These are phyloP conservation scores for Potamilus streckersoni DNA, from an alignment of 1,140 invertebrate genomes.

Conservation along the genomic window DNA sequence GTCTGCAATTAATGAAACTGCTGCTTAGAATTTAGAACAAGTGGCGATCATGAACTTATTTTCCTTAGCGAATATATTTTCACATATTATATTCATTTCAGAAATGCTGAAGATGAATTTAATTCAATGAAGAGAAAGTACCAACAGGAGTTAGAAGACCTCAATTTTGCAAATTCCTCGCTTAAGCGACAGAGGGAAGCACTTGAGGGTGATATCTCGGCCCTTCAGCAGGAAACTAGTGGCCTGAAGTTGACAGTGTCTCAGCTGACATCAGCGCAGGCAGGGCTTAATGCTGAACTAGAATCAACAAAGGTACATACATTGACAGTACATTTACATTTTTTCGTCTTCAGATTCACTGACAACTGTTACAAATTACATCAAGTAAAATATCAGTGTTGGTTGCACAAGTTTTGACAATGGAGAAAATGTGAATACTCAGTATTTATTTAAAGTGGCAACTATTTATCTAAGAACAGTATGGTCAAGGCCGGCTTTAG, in stretches of 20 bases:
- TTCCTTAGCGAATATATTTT: no score
- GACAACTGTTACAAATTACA: neutral
- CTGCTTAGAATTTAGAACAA: no score
- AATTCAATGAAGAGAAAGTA: conserved; percentile 51
- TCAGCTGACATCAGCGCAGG: conserved; percentile 58
- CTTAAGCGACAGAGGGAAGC: conserved; percentile 56
- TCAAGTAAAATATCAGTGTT: neutral
- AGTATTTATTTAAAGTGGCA: neutral
- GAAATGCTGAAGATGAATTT: conserved; percentile 48
- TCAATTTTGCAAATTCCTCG: conserved; percentile 54
- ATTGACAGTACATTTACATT: neutral
- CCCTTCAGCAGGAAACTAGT: conserved; percentile 48
- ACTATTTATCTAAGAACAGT: neutral
- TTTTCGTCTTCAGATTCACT: no score
- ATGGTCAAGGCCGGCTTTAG: neutral
- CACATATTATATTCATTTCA: conserved; percentile 8
- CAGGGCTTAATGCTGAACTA: conserved; percentile 59
- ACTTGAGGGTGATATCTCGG: conserved; percentile 59
- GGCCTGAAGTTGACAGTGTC: conserved; percentile 58
- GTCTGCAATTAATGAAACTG: no score
- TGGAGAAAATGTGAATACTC: neutral
- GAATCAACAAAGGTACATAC: conserved; percentile 57
- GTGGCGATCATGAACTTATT: no score
- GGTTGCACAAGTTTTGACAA: neutral
- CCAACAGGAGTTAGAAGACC: conserved; percentile 56